These are phyloP conservation scores for Mesochorus sp. DNA, from an alignment of 2,888 invertebrate genomes.

Conservation along the genomic window DNA sequence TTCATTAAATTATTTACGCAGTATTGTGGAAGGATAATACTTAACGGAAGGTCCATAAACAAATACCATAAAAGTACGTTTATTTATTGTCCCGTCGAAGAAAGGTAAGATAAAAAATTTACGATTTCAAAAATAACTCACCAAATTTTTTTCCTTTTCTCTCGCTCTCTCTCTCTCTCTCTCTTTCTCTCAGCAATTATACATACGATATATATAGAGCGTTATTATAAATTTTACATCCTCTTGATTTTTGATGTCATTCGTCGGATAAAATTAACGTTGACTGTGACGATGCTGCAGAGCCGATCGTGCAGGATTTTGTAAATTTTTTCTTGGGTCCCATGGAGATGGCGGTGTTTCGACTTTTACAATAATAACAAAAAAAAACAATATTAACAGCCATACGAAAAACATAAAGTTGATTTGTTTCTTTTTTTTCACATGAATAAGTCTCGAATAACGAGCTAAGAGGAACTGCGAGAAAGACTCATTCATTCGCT, in stretches of 20 bases:
- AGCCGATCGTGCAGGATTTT: slow-evolving; percentile 28
- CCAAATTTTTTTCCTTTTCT: slow-evolving; percentile 44
- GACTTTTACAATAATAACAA: slow-evolving; percentile 7
- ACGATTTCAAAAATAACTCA: slow-evolving; percentile 66
- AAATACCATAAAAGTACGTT: slow-evolving; percentile 67
- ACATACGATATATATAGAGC: slow-evolving; percentile 10
- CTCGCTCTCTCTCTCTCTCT: background rate
- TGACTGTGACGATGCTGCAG: slow-evolving; percentile 6
- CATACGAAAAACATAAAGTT: background rate
- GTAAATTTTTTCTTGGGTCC: slow-evolving; percentile 27
- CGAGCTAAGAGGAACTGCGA: background rate
- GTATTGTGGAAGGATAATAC: background rate
- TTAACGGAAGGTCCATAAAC: background rate
- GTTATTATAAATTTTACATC: slow-evolving; percentile 34
- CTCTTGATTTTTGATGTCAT: slow-evolving; percentile 18
- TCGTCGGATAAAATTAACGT: slow-evolving; percentile 15
- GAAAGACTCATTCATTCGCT: background rate
- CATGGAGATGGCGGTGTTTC: slow-evolving; percentile 10
- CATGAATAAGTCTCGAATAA: background rate
- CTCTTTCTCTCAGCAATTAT: background rate
- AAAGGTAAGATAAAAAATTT: slow-evolving; percentile 72
- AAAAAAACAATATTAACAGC: slow-evolving; percentile 12
- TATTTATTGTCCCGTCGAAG: slow-evolving; percentile 77
- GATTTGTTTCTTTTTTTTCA: background rate
- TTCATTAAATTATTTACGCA: background rate